A percentile compares a stretch with the other conserved stretches of the same genome.
Conservation (phyloP, 2,113 vertebrate genomes). For the Menura novaehollandiae region DNA sequence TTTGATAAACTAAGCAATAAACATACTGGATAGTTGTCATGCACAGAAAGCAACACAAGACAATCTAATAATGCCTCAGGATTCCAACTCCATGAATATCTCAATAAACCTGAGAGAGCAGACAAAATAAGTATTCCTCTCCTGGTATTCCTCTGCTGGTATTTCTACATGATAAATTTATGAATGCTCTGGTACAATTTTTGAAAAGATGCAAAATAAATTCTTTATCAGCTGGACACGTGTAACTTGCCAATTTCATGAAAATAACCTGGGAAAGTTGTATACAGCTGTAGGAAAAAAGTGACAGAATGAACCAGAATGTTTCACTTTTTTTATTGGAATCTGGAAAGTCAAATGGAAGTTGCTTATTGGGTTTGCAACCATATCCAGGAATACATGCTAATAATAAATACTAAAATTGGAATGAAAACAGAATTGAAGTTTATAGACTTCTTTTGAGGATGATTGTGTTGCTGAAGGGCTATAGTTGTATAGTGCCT, state of each 20-base stretch:
- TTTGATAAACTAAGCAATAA: background rate
- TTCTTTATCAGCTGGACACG: background rate
- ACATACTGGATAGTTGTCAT: background rate
- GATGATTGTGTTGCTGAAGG: background rate
- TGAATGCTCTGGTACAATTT: background rate
- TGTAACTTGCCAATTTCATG: background rate
- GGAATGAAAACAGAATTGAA: background rate
- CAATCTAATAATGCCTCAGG: background rate
- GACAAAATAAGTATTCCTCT: background rate
- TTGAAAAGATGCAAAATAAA: background rate
- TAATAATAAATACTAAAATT: background rate
- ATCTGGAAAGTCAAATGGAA: background rate
- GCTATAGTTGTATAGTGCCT: background rate
- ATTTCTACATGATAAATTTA: background rate
- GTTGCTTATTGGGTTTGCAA: background rate
- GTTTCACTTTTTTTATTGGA: background rate
- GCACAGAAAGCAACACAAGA: background rate
- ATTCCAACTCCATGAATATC: background rate
- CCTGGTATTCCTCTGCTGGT: background rate
- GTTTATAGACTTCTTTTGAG: background rate
- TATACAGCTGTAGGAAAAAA: background rate
- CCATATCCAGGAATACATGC: background rate
- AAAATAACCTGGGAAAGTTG: background rate
- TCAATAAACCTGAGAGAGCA: background rate
- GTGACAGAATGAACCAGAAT: background rate